Conservation (phyloP, 2,888 invertebrate species). For the Pegoplata infirma region DNA sequence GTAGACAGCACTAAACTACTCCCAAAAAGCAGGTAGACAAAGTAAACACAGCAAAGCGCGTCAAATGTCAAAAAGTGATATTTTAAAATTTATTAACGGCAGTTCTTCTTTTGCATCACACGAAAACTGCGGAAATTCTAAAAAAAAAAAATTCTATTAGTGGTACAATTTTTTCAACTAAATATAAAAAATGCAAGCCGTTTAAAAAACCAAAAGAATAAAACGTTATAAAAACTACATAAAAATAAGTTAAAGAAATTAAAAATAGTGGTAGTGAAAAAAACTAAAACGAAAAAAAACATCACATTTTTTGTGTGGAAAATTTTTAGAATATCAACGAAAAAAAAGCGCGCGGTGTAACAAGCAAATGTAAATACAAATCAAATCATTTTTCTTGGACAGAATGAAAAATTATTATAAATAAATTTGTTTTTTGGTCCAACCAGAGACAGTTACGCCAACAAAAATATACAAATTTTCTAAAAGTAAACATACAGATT, state of each 20-base stretch:
- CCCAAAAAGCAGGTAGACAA: background rate
- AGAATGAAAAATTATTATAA: constrained; percentile 6
- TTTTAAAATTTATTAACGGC: constrained; percentile 64
- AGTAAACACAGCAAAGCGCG: constrained; percentile 55
- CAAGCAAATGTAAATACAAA: constrained; percentile 37
- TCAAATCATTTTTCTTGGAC: background rate
- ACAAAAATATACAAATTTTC: background rate
- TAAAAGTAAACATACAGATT: background rate
- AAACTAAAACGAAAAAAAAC: background rate
- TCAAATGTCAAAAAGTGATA: constrained; percentile 61
- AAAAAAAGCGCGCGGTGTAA: constrained; percentile 31
- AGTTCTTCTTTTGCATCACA: constrained; percentile 58
- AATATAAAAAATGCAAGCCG: background rate
- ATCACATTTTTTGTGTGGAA: constrained; percentile 3
- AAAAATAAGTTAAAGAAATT: background rate
- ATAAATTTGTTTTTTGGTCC: background rate
- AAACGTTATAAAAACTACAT: too few relatives aligned
- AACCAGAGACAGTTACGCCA: background rate
- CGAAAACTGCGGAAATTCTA: constrained; percentile 30
- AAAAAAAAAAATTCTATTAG: constrained; percentile 10
- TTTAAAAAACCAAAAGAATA: too few relatives aligned
- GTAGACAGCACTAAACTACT: constrained; percentile 3
- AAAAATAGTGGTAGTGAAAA: background rate
- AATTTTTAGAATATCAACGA: constrained; percentile 11
- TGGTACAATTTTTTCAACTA: background rate